Percentiles rank a stretch among this genome's conserved stretches.
Evolutionary conservation across 2,888 invertebrate genomes (phyloP).

Genomic region (Hedychridium roseum): DNA sequence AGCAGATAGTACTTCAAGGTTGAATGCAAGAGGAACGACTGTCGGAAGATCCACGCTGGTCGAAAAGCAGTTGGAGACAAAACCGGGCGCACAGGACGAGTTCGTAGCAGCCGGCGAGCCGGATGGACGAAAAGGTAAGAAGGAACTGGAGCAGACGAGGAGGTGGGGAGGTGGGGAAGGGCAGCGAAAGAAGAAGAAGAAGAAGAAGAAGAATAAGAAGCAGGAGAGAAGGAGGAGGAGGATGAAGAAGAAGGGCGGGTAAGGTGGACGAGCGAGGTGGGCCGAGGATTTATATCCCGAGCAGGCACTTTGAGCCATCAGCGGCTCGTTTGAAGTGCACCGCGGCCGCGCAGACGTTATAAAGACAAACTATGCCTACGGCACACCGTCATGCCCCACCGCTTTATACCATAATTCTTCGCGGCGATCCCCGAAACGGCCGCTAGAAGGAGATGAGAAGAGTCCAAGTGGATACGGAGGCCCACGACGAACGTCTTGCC

Average conservation of each 20-base stretch:
- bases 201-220: conserved; percentile 18
- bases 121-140: conserved; percentile 5
- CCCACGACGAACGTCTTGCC: too few relatives aligned
- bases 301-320: conserved; percentile 64
- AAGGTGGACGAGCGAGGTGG: conserved; percentile 49
- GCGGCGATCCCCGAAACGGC: conserved; percentile 47
- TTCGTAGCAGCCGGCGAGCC: conserved; percentile 6
- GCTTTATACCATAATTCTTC: conserved; percentile 61
- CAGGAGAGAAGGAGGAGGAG: conserved; percentile 14
- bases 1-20: too few relatives aligned
- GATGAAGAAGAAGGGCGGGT: conserved; percentile 14
- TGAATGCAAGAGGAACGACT: too few relatives aligned
- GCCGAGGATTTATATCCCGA: conserved; percentile 62
- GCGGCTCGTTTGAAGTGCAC: conserved; percentile 63
- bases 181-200: conserved; percentile 16
- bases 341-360: conserved; percentile 61
- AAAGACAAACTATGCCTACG: conserved; percentile 64
- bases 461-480: too few relatives aligned
- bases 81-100: too few relatives aligned
- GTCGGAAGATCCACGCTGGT: too few relatives aligned
- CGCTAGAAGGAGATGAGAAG: too few relatives aligned
- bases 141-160: conserved; percentile 8
- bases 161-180: conserved; percentile 1
- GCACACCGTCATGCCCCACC: conserved; percentile 61
- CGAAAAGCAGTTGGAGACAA: too few relatives aligned